Evolutionary conservation across 2,888 invertebrate genomes (phyloP), one percentile per base, ranked within the genome.

Genomic region (Drosophila tanythrix): DNA sequence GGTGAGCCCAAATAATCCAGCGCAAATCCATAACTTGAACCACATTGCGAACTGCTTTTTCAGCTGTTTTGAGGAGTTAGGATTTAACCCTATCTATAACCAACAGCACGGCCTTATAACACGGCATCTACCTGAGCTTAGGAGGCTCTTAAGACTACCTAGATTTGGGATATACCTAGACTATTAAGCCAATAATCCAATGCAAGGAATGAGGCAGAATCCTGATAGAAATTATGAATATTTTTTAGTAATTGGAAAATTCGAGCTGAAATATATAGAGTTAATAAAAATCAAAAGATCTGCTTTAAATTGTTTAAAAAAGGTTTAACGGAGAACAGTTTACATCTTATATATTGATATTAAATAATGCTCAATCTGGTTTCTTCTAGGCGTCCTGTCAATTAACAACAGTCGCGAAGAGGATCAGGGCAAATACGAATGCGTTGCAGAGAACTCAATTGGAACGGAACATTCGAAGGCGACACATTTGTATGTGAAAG

Each of bases 361-460:
- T 2, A 43, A 46, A 15, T 27, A 48, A 31, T 27, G 10, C 11
- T 43, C 35, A 56, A 38, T 38, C 6, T 33, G 7, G 29, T 46
- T 53, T 3, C 2, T 76, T 78, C 13, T 70, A 93, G 93, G 93
- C 74, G 92, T 92, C 56, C 94, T 99, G 81, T 97, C 98, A 94
- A 98, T 99, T 88, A 96, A 96, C 84, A 96, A 96, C 92, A 97
- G 98, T 86, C 97, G 97, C 89, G 97, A 97, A 91, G 96, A 96
- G 83, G 99, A 99, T 94, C 97, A 98, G 92, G 99, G 98, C 61
- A 98, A 98, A 93, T 99, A 98, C 93, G 99, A 99, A 93, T 99
- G 99, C 93, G 97, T 98, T 52, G 98, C 98, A 0, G 98, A 98
- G 92, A 99, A 99, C 93, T 95, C 96, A 5, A 96, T 97, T 69